These are phyloP conservation scores for Calyptommatus sinebrachiatus DNA, from an alignment of 2,113 vertebrate species.

Conservation along the genomic window DNA sequence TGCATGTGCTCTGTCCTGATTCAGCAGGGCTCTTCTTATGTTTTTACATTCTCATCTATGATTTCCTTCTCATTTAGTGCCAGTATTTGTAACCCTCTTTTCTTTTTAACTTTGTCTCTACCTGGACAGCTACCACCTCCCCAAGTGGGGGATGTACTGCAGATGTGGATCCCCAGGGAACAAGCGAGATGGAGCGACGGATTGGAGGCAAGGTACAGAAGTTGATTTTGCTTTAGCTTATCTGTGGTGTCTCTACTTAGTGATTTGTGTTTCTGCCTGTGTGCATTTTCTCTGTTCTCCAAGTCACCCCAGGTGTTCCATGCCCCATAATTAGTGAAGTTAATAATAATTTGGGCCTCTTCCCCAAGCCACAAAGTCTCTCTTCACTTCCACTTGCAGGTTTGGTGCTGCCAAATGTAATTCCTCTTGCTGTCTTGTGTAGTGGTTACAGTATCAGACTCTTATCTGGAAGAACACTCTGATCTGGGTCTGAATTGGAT, in stretches of 20 bases:
- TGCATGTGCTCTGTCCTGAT: no score
- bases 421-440: no score
- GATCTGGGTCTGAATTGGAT: no score
- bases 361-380: not conserved
- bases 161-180: not conserved
- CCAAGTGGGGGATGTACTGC: conserved; percentile 9
- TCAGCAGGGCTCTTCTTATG: no score
- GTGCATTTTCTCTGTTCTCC: not conserved
- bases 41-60: no score
- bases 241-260: no score
- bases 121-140: not conserved
- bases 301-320: not conserved
- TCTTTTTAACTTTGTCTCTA: not conserved
- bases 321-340: conserved; percentile 8
- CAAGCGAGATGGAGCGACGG: not conserved
- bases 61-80: not conserved
- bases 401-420: conserved; percentile 5
- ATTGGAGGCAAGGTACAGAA: conserved; percentile 5
- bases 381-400: not conserved
- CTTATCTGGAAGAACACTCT: no score
- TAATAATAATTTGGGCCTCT: not conserved
- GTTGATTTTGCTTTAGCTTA: not conserved
- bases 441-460: no score
- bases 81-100: not conserved
- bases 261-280: not conserved